A percentile compares a stretch with the other conserved stretches of the same genome.
These are phyloP conservation scores for Leptinotarsa defecta DNA, from an alignment of 1,140 invertebrate species.

Conservation along the genomic window DNA sequence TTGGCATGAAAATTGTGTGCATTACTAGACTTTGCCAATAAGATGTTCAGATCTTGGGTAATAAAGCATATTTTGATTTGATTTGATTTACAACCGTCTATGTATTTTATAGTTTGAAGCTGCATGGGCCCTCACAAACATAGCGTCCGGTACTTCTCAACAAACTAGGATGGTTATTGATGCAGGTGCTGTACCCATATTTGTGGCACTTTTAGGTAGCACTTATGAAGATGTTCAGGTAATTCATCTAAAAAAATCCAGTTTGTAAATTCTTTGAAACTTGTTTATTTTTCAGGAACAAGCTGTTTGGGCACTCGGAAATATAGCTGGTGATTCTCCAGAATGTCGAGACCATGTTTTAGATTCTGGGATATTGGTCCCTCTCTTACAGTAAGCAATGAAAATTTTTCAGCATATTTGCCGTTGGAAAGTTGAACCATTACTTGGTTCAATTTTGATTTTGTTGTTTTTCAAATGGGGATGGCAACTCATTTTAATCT, in stretches of 20 bases:
- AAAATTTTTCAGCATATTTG: background rate
- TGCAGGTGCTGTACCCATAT: slow-evolving; percentile 90
- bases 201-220: slow-evolving; percentile 80
- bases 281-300: slow-evolving; percentile 72
- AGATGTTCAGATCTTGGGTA: too few relatives aligned
- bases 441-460: background rate
- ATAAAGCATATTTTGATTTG: too few relatives aligned
- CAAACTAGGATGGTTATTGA: slow-evolving; percentile 94
- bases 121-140: slow-evolving; percentile 97
- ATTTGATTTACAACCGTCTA: too few relatives aligned
- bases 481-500: background rate
- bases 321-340: slow-evolving; percentile 95
- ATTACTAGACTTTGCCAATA: too few relatives aligned
- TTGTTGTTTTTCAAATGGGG: background rate
- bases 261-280: background rate
- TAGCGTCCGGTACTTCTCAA: slow-evolving; percentile 93
- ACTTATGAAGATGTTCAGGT: slow-evolving; percentile 83
- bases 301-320: slow-evolving; percentile 95
- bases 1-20: too few relatives aligned
- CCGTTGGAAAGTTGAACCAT: background rate
- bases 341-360: slow-evolving; percentile 91
- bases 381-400: slow-evolving; percentile 82
- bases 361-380: slow-evolving; percentile 80
- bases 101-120: slow-evolving; percentile 85
- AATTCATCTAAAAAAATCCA: background rate